Conservation (phyloP, 2,113 vertebrate species). For the Pangasianodon gigas region DNA sequence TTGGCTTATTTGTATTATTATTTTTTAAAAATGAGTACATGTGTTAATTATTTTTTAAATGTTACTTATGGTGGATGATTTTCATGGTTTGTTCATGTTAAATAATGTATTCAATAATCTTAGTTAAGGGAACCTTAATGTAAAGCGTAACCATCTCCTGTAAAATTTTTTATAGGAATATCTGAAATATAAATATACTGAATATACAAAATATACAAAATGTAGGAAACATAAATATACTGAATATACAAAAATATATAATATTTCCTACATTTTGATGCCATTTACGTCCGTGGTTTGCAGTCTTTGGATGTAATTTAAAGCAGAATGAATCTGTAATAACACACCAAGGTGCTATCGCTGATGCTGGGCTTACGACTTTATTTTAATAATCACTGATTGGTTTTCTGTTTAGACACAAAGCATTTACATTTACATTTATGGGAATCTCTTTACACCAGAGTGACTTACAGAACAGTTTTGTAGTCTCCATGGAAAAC, state of each 20-base stretch:
- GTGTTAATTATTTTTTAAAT: neutral
- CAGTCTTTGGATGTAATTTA: neutral
- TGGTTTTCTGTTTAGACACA: neutral
- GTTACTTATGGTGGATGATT: neutral
- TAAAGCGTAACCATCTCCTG: neutral
- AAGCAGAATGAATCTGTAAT: neutral
- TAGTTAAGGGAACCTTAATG: neutral
- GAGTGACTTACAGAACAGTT: neutral
- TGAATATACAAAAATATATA: neutral
- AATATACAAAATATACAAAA: neutral
- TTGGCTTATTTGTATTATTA: neutral
- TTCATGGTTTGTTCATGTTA: neutral
- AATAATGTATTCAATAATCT: neutral
- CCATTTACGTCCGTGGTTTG: neutral
- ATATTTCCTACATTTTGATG: too few relatives aligned
- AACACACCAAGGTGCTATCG: neutral
- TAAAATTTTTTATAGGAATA: neutral
- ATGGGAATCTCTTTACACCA: neutral
- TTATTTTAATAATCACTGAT: neutral
- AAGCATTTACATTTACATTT: neutral
- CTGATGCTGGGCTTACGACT: neutral
- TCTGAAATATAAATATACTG: neutral
- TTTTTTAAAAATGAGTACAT: neutral
- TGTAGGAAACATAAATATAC: too few relatives aligned
- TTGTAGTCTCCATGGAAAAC: neutral